Evolutionary conservation across 1,140 invertebrate species (phyloP), one percentile per base, ranked within the genome.

Genomic region (Myzus persicae): DNA sequence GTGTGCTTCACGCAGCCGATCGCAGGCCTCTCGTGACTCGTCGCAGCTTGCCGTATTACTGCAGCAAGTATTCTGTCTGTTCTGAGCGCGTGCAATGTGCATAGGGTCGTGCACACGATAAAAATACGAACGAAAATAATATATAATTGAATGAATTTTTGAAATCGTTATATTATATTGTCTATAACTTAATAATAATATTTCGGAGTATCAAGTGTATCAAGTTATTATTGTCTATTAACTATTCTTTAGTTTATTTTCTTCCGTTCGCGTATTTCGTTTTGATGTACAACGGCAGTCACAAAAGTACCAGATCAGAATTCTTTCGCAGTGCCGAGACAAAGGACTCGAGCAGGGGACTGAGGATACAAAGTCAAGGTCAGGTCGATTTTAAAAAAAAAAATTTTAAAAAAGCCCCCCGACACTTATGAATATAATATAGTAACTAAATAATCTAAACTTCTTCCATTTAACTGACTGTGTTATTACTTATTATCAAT

Each of bases 1-100:
- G 90, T 36, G 59, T 67, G 90, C 59, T 36, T 81, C 54, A 76
- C 54, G 26, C 44, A 46, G 90, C 90, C 90, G 90, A 91, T 91
- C 90, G 40, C 90, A 40, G 51, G 6, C 26, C 26, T n/a, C 54
- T 24, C 26, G 26, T 36, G 14, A 42, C 54, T 24, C 26, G 26
- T 36, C 26, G 59, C 2, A 31, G 31, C 40, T 76, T 76, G 18
- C 38, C 8, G 54, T 42, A 20, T 6, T 76, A n/a, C 24, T 76
- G 14, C 31, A 6, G 36, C 22, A 9, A 18, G n/a, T 38, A 82
- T 18, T 82, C 20, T 20, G 36, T 38, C 36, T 38, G 76, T 24
- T 22, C 36, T 24, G 36, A 2, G 20, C 36, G 76, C 36, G 20
- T 6, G 20, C 20, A 9, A 36, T 20, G 20, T 6, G 20, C 20